These are phyloP conservation scores for Ivindomyrus marchei DNA, from an alignment of 2,113 vertebrate genomes.

Conservation along the genomic window DNA sequence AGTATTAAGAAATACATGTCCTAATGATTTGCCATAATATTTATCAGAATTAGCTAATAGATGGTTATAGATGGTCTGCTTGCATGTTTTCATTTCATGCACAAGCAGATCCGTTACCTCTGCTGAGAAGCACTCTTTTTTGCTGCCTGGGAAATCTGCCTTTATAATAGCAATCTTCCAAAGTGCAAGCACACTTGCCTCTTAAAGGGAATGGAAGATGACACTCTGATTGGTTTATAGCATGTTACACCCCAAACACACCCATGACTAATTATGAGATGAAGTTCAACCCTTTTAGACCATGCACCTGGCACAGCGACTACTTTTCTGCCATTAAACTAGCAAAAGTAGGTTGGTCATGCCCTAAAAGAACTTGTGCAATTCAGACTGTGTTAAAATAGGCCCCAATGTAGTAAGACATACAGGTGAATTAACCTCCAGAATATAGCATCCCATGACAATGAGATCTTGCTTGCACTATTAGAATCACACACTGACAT, in stretches of 20 bases:
- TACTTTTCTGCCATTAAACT: not conserved
- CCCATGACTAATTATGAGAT: too few species aligned
- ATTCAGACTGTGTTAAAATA: not conserved
- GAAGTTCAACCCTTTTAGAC: too few species aligned
- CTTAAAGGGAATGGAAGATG: not conserved
- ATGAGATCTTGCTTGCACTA: not conserved
- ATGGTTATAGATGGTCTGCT: too few species aligned
- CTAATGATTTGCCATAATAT: too few species aligned
- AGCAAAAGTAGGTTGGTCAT: not conserved
- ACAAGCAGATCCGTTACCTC: not conserved
- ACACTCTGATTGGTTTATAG: not conserved
- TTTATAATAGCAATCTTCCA: not conserved
- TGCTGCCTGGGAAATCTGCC: not conserved
- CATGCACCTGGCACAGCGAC: too few species aligned
- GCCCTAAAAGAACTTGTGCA: not conserved
- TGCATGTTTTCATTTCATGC: too few species aligned
- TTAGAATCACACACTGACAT: not conserved
- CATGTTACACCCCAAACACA: too few species aligned
- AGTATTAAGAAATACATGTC: too few species aligned
- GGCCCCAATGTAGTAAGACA: not conserved
- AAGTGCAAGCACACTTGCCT: not conserved
- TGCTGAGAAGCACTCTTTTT: not conserved
- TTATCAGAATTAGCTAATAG: not conserved
- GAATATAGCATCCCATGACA: not conserved
- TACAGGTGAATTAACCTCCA: not conserved